phyloP scores from a whole-genome alignment of 2,888 invertebrate species.

The Parnassius mnemosyne region DNA sequence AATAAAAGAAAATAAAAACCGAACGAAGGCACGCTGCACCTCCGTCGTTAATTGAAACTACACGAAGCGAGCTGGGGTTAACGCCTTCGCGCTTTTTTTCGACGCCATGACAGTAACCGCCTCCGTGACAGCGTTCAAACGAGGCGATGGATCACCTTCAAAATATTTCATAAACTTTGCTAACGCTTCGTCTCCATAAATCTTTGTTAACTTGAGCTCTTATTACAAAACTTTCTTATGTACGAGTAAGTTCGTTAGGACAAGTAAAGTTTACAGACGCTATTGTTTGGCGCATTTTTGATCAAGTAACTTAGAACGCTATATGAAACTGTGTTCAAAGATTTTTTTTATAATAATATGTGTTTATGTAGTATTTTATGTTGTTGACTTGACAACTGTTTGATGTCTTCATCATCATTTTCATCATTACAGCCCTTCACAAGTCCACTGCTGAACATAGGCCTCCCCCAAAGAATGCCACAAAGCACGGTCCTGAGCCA shows the following conservation, averaged over 20 bases:
- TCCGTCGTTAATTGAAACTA: conserved; percentile 8
- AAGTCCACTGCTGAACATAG: no score
- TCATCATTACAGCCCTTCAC: no score
- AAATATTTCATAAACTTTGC: conserved; percentile 20
- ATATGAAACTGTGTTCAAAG: no score
- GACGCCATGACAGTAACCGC: conserved; percentile 12
- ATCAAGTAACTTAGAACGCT: no score
- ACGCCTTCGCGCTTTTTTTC: conserved; percentile 21
- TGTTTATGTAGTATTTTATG: no score
- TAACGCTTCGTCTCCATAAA: conserved; percentile 20
- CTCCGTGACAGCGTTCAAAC: conserved; percentile 5
- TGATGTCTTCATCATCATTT: no score
- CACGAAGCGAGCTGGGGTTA: conserved; percentile 16
- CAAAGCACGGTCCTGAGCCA: no score
- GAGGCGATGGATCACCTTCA: conserved; percentile 14
- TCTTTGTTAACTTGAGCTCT: conserved; percentile 18
- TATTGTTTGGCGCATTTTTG: background rate
- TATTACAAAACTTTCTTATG: conserved; percentile 11
- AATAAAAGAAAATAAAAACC: conserved; percentile 6
- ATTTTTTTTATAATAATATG: no score
- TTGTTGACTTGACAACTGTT: no score
- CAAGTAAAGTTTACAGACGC: background rate
- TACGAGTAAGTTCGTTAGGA: background rate
- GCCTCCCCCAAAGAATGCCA: no score
- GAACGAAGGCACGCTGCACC: background rate